Evolutionary conservation across 2,888 invertebrate genomes (phyloP), one percentile per base, ranked within the genome.

Genomic region (Drosophila niveifrons): DNA sequence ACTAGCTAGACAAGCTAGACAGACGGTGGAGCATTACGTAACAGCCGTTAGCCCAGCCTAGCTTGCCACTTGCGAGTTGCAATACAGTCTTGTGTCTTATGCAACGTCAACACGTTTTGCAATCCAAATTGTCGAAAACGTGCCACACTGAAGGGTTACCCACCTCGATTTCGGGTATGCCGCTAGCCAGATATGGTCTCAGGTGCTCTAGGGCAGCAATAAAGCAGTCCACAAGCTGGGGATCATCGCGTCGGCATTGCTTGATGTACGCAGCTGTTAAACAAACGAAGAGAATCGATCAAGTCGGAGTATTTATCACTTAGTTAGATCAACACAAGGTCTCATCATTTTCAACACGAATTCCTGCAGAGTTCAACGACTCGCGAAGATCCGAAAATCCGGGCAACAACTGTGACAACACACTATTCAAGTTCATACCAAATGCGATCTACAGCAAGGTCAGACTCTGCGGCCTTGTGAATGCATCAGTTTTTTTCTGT

Each of bases 231-330:
- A 93, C 92, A 28, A 95, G 78, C 36, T 94, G 90, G 0, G 95
- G 95, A 90, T 95, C 95, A 66, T 93, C 93, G 81, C 94, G 94
- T 62, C 93, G 93, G 79, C 96, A 96, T 90, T 95, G 95, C 83
- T 95, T 95, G 51, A 96, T 94, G 87, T 95, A 96, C 17, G 69
- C 71, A 39, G 79, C 85, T 88, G 59, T 23, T 29, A 29, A 44
- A 46, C 44, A 55, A 71, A 65, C 15, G 43, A 11, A 56, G 11
- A 51, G 31, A 36, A 57, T 15, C 23, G n/a, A 65, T 58, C 58
- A 63, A 39, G 18, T 44, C 31, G 8, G 8, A 31, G 17, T 53
- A 31, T 51, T 64, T 17, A 65, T 56, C 64, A 75, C 72, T 64
- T 48, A 53, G 39, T 46, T 65, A 23, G 29, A 41, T 55, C 31